phyloP scores from a whole-genome alignment of 2,888 invertebrate species.

The Eristalinus sepulchralis region DNA sequence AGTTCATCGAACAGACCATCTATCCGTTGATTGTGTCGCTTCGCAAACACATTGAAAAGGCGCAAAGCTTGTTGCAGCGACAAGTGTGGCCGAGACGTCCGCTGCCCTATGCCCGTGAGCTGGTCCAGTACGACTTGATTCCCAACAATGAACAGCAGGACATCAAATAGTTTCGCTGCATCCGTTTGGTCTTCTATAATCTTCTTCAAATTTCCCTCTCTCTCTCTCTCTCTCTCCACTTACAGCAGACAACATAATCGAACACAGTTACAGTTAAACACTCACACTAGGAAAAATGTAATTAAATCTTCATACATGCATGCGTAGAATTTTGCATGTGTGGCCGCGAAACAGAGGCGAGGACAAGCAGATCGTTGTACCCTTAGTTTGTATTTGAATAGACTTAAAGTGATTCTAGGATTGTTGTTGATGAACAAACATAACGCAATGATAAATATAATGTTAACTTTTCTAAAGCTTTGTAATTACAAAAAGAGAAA shows the following conservation, averaged over 20 bases:
- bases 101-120: constrained; percentile 79
- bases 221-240: no score
- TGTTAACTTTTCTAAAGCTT: constrained; percentile 70
- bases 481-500: constrained; percentile 61
- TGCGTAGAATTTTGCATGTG: neutral
- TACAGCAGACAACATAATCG: constrained; percentile 36
- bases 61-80: constrained; percentile 82
- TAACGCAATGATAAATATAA: constrained; percentile 60
- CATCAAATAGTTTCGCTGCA: constrained; percentile 40
- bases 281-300: constrained; percentile 41
- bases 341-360: neutral
- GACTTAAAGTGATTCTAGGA: constrained; percentile 4
- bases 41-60: constrained; percentile 83
- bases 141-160: constrained; percentile 66
- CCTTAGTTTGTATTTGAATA: constrained; percentile 34
- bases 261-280: constrained; percentile 63
- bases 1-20: constrained; percentile 86
- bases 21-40: constrained; percentile 82
- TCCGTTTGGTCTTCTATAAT: constrained; percentile 28
- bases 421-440: constrained; percentile 46
- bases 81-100: constrained; percentile 85
- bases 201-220: no score
- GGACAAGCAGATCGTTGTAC: constrained; percentile 13
- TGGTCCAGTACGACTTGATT: constrained; percentile 74
- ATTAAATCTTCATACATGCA: neutral